Base-by-base conservation (phyloP, 2,113 vertebrate genomes). In the Oxygymnocypris stewartii region DNA sequence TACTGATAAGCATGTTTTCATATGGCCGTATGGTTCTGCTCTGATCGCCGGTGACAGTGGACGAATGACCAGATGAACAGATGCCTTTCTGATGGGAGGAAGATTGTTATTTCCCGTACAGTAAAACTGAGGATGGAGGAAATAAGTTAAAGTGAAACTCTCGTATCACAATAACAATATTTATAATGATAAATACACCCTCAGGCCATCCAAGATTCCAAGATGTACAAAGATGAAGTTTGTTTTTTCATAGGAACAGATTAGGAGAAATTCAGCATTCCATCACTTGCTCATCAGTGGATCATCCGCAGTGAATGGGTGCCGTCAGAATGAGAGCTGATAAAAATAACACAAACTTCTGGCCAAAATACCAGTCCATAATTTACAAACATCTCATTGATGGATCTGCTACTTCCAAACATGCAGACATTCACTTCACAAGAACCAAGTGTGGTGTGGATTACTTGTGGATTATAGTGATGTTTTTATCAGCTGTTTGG, bases 41-140 rank as follows among this genome's bases (percentile, higher is more conserved):
- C 59, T 1, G 40, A 63, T 80, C 6, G 40, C 4, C 71, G 10
- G 71, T 44, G 37, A 75, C 40, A 44, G 42, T 8, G 42, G 42
- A 47, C 23, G 4, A 42, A 47, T 31, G 79, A 31, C 59, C 79
- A 65, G 59, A 78, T 54, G 47, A 54, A 44, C 76, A 54, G 47
- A 92, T 91, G 92, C 90, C 86, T 92, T 84, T 92, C 88, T 89
- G 23, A 92, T 93, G 88, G 88, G 90, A 86, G 74, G 88, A 88
- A 85, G 90, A 93, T 93, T 87, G 89, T 94, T 91, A 94, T 90
- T 93, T 93, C 93, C 91, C 91, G 91, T 93, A 93, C 93, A 93
- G 87, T 84, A 57, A 79, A 59, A 63, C 42, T 35, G 85, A 77
- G 49, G 23, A 83, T 0, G 28, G 67, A 85, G 65, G 25, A 28